A percentile compares a stretch with the other conserved stretches of the same genome.
These are phyloP conservation scores for Brienomyrus brachyistius DNA, from an alignment of 2,113 vertebrate species.

Conservation along the genomic window DNA sequence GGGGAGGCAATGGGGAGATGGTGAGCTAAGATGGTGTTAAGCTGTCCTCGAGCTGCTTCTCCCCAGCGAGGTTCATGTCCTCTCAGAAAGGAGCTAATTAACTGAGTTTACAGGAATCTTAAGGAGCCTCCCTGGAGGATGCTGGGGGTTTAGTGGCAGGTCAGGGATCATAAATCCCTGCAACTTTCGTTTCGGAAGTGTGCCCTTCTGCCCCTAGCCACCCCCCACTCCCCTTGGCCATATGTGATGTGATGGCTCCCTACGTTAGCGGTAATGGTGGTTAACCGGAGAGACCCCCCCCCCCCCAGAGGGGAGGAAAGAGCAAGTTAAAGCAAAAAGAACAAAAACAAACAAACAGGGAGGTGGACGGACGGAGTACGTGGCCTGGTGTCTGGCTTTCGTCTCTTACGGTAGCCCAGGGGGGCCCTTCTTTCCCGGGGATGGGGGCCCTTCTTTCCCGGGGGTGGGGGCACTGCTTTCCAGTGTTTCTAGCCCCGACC, in stretches of 20 bases:
- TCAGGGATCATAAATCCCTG: conserved; percentile 42
- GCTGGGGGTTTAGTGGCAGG: conserved; percentile 34
- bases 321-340: background rate
- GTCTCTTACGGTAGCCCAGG: background rate
- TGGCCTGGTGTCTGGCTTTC: background rate
- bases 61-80: background rate
- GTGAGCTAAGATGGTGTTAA: background rate
- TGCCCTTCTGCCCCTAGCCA: background rate
- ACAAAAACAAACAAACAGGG: background rate
- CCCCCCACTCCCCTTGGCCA: background rate
- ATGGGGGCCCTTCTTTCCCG: no score
- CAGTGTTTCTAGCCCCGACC: background rate
- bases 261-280: background rate
- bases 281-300: background rate
- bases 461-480: background rate
- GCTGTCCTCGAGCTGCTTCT: background rate
- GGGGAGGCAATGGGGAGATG: background rate
- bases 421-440: background rate
- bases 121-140: conserved; percentile 45
- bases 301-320: background rate
- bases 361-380: background rate
- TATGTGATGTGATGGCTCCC: conserved; percentile 9
- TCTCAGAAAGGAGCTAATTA: conserved; percentile 24
- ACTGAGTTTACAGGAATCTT: conserved; percentile 34
- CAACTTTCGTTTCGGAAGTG: conserved; percentile 25